These are phyloP conservation scores for Nannospalax galili DNA, from an alignment of 2,113 vertebrate genomes.

Conservation along the genomic window DNA sequence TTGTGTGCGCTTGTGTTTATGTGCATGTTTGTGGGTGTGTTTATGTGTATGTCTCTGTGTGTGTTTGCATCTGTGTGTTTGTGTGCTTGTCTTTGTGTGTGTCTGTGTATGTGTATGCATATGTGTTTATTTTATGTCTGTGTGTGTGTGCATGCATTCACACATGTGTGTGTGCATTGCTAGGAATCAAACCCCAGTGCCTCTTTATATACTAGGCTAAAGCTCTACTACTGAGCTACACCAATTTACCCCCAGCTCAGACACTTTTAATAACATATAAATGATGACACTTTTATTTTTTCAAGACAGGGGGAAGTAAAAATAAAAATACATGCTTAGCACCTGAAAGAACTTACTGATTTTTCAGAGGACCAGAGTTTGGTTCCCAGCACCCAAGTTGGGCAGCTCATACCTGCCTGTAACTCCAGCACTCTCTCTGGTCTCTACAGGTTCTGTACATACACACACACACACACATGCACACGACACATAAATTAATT, in stretches of 20 bases:
- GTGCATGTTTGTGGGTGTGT: background rate
- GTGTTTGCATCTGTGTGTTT: too few species aligned
- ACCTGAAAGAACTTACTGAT: background rate
- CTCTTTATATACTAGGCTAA: background rate
- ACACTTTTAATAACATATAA: constrained; percentile 11
- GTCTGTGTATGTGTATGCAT: too few species aligned
- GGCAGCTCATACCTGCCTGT: too few species aligned
- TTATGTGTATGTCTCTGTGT: background rate
- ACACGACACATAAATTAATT: background rate
- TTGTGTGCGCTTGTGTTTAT: background rate
- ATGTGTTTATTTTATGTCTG: background rate
- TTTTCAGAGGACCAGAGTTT: background rate
- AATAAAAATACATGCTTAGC: background rate
- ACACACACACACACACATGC: background rate
- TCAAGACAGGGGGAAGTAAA: background rate
- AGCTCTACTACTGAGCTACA: background rate
- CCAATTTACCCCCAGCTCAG: background rate
- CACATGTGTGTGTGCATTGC: background rate
- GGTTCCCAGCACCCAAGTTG: background rate
- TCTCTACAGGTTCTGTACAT: background rate
- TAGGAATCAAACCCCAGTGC: background rate
- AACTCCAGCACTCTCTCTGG: background rate
- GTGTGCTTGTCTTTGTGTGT: too few species aligned
- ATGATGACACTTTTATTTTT: constrained; percentile 17
- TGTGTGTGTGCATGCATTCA: background rate